Conservation (phyloP, 2,113 vertebrate genomes). For the Brevimyrus niger region DNA sequence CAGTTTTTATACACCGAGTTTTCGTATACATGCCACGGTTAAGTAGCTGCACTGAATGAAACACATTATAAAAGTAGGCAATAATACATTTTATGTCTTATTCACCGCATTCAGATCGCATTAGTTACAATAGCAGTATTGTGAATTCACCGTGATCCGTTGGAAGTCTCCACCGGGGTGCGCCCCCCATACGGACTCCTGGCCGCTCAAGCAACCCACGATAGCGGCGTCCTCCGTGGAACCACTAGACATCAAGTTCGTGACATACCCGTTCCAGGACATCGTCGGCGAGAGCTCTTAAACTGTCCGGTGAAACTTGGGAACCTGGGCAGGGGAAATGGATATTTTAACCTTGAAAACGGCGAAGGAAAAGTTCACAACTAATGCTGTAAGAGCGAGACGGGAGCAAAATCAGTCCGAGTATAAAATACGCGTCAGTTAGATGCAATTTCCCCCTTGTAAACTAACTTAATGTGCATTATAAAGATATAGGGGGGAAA, state of each 20-base stretch:
- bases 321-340: background rate
- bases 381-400: background rate
- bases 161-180: background rate
- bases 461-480: background rate
- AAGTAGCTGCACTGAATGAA: background rate
- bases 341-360: background rate
- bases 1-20: background rate
- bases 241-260: slow-evolving; percentile 47
- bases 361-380: background rate
- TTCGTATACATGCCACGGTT: background rate
- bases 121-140: background rate
- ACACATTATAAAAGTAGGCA: background rate
- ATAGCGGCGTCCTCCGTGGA: slow-evolving; percentile 55
- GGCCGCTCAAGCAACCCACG: slow-evolving; percentile 47
- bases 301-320: background rate
- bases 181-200: slow-evolving; percentile 49
- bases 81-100: background rate
- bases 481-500: background rate
- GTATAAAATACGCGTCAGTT: background rate
- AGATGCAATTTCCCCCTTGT: background rate
- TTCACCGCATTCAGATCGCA: background rate
- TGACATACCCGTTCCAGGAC: slow-evolving; percentile 54
- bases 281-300: slow-evolving; percentile 23
- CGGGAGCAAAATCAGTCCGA: background rate
- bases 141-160: slow-evolving; percentile 9